These are phyloP conservation scores for Mechanitis messenoides DNA, from an alignment of 2,888 invertebrate genomes.

Conservation along the genomic window DNA sequence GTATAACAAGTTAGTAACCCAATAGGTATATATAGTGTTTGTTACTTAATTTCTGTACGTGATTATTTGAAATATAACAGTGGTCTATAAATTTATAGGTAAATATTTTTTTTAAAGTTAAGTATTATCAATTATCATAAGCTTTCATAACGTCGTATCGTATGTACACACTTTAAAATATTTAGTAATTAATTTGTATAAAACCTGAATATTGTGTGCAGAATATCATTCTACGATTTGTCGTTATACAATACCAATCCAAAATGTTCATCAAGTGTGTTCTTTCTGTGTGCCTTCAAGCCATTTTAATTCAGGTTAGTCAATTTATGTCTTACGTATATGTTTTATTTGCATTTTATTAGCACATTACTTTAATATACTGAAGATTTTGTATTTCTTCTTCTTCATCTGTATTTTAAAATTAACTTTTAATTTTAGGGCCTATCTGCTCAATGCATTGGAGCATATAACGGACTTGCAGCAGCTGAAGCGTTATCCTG, in stretches of 20 bases:
- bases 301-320: conserved; percentile 3
- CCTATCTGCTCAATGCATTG: conserved; percentile 21
- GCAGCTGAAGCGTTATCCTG: conserved; percentile 29
- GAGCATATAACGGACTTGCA: conserved; percentile 9
- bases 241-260: not conserved
- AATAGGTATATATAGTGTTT: not conserved
- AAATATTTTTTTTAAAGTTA: not conserved
- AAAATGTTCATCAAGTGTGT: not conserved
- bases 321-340: not conserved
- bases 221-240: no score
- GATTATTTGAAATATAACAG: not conserved
- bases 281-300: not conserved
- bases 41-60: not conserved
- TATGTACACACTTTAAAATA: not conserved
- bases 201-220: not conserved
- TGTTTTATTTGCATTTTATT: not conserved
- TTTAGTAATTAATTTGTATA: not conserved
- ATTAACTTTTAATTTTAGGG: conserved; percentile 14
- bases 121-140: not conserved
- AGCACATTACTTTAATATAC: no score
- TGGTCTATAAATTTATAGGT: not conserved
- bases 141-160: not conserved
- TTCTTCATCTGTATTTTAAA: not conserved
- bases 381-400: no score
- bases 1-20: not conserved